Evolutionary conservation across 2,888 invertebrate species (phyloP), one percentile per base, ranked within the genome.

Genomic region (Eurytoma adleriae): DNA sequence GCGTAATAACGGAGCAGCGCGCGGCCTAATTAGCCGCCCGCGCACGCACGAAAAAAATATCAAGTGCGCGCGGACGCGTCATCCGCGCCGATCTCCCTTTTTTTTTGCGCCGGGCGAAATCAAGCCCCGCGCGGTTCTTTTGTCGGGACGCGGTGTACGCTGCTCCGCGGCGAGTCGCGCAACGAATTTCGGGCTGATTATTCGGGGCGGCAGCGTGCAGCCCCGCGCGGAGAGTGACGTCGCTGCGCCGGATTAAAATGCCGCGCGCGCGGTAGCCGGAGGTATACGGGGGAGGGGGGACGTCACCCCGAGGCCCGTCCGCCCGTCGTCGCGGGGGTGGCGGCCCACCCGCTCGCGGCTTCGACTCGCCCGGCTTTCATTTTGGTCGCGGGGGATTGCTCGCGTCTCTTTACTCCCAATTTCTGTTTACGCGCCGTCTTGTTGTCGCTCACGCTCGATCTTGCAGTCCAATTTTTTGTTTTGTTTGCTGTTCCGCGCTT

Each of bases 101-200:
- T 66, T 4, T 20, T 76, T 56, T 40, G 70, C 24, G 62, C 27
- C 57, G 12, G 68, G 59, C 48, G n/a, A 74, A 74, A 69, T 69
- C 61, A 73, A 75, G 48, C 71, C 30, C 52, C 50, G n/a, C 27
- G 70, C n/a, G 59, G 78, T 88, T 89, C 89, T 89, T 89, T 90
- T 90, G 89, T 90, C 89, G 87, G 86, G 40, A 40, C 40, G 40
- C 30, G 2, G 3, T 2, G 3, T 2, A 4, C 4, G 87, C 87
- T 87, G 86, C 85, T 86, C 54, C 18, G 18, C 57, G 30, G 56
- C 50, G 84, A 84, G 83, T 50, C 85, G 86, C 86, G 86, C 87
- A 86, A 88, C 89, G 85, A 89, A 90, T 89, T 89, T 89, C 88
- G 88, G 89, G 86, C 87, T 89, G 88, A 90, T 90, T 90, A 90